Percentiles rank a stretch among this genome's conserved stretches.
Conservation (phyloP, 2,113 vertebrate species). For the Beaufortia kweichowensis region DNA sequence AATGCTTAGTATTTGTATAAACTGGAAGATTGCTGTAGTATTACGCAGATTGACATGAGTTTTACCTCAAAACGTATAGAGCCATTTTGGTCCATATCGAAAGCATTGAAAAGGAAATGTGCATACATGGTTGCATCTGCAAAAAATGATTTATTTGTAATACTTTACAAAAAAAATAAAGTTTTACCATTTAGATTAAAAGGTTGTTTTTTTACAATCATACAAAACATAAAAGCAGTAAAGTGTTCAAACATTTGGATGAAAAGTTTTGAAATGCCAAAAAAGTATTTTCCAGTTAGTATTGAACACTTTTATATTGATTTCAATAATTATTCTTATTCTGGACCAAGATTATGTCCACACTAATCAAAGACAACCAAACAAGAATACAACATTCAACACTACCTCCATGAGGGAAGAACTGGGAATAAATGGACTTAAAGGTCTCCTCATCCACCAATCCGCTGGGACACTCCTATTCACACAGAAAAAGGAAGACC, state of each 20-base stretch:
- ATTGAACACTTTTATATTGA: too few relatives aligned
- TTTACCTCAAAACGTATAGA: conserved; percentile 64
- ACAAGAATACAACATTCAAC: neutral
- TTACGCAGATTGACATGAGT: neutral
- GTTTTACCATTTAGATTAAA: too few relatives aligned
- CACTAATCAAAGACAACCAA: conserved; percentile 2
- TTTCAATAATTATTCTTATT: too few relatives aligned
- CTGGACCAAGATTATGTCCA: neutral
- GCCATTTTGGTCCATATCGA: conserved; percentile 73
- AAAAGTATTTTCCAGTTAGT: too few relatives aligned
- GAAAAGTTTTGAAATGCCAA: too few relatives aligned
- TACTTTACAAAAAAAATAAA: too few relatives aligned
- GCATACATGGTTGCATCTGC: conserved; percentile 83
- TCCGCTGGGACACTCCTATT: conserved; percentile 85
- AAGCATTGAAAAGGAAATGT: conserved; percentile 85
- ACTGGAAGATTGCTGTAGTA: too few relatives aligned
- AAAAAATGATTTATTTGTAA: neutral
- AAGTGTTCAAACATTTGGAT: too few relatives aligned
- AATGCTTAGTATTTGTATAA: neutral
- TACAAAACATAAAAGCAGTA: too few relatives aligned
- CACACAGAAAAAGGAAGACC: neutral
- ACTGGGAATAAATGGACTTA: conserved; percentile 83
- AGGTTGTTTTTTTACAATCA: too few relatives aligned
- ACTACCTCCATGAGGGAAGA: conserved; percentile 86
- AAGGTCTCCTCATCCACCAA: conserved; percentile 87